A percentile compares a stretch with the other conserved stretches of the same genome.
phyloP scores from a whole-genome alignment of 1,140 invertebrate species.

The Samia ricini region DNA sequence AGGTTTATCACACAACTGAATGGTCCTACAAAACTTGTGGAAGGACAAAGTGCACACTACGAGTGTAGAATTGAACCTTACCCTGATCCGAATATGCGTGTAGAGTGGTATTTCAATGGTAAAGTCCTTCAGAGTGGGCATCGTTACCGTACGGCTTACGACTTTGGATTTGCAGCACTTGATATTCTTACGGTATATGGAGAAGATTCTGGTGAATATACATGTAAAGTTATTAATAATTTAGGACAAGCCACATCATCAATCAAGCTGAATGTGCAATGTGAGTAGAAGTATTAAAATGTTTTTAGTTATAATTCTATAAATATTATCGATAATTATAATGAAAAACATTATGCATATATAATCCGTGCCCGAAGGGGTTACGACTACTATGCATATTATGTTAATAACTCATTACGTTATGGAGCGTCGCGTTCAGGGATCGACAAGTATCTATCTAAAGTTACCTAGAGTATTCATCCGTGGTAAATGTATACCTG shows the following conservation, averaged over 20 bases:
- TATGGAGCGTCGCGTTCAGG: too few species aligned
- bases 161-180: constrained; percentile 96
- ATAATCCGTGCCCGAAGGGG: too few species aligned
- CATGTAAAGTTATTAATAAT: constrained; percentile 93
- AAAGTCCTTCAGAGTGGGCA: constrained; percentile 94
- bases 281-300: constrained; percentile 77
- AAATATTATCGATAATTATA: too few species aligned
- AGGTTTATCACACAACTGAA: constrained; percentile 91
- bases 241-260: constrained; percentile 89
- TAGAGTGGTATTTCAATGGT: constrained; percentile 97
- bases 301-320: constrained; percentile 8
- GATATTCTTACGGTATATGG: constrained; percentile 95
- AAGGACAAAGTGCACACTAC: constrained; percentile 95
- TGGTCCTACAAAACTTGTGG: constrained; percentile 87
- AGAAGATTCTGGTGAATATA: constrained; percentile 96
- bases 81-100: constrained; percentile 94
- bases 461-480: too few species aligned
- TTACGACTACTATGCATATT: too few species aligned
- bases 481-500: too few species aligned
- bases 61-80: constrained; percentile 97
- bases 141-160: constrained; percentile 93
- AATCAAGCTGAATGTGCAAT: constrained; percentile 89
- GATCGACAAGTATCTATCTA: too few species aligned
- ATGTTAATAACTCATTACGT: too few species aligned
- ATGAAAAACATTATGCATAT: too few species aligned